Base-by-base conservation (phyloP, 2,888 invertebrate species). In the Epirrhoe alternata region DNA sequence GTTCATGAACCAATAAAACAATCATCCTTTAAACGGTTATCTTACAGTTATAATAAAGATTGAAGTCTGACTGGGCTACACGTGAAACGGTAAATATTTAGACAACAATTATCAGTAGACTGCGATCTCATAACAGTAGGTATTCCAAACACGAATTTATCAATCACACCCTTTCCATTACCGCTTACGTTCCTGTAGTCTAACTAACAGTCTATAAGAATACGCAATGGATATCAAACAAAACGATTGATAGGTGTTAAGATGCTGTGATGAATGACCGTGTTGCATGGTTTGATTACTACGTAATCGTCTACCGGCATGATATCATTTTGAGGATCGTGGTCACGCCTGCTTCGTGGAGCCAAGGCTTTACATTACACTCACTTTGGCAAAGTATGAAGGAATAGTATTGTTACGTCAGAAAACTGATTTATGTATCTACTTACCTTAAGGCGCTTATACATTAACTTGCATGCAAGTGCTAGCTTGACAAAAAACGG, bases 31-130 rank as follows among this genome's bases (percentile, higher is more conserved):
- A 45, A 54, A 61, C 64, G 56, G 31, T 70, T 67, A 57, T 53
- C 52, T 51, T 58, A 61, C 66, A 62, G 57, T 71, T 72, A 71
- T 64, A 63, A 66, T 71, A 73, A 63, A 75, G 73, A 77, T 77
- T 77, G 75, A 78, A 79, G 79, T 83, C 76, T 61, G 79, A 79
- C 75, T 77, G 78, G 82, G 77, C 77, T 85, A 77, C 83, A 84
- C 84, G 73, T 74, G 69, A 73, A 88, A 85, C 86, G 81, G 87
- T 87, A 89, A 90, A 89, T 88, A 90, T 90, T 90, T 90, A 87
- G 86, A 88, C 85, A 88, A 88, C 87, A 89, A 90, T 90, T 89
- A 90, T 87, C 89, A 86, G 83, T 80, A 83, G 81, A 85, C 82
- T 80, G 85, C 85, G 82, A 87, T 86, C 79, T 81, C 83, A 82